Evolutionary conservation across 2,797 vertebrate genomes (phyloP), one percentile per base, ranked within the genome.

Genomic region (Crocidura indochinensis): DNA sequence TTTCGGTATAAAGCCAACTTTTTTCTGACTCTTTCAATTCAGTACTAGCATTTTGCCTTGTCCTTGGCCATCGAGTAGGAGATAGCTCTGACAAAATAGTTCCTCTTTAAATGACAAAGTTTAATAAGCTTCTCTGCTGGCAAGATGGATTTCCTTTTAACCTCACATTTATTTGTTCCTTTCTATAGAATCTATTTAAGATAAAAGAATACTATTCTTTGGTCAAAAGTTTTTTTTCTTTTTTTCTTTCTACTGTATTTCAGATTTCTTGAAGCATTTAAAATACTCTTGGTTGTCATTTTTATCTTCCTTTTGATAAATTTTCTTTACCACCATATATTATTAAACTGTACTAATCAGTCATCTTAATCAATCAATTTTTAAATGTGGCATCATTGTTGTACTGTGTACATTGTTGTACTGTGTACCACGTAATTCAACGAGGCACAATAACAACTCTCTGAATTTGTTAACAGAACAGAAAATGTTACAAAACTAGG

Each of bases 401-500:
- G 5, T 27, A 2, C 9, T 7, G 22, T 84, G 17, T 49, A 19
- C 26, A 87, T 80, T 69, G 44, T 79, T 79, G 5, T 27, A 2
- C 9, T 7, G 22, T 84, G 17, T 49, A 19, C 26, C 44, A 77
- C 82, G 31, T 49, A 44, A 90, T 15, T 72, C 68, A 73, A 94
- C 14, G 65, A 91, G 91, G 24, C 0, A 15, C 60, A 49, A 67
- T n/a, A 56, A 60, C n/a, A 67, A 8, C 10, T 2, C 24, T 80
- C 26, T 84, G 75, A 72, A 53, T 92, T 76, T 92, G 79, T 87
- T 81, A 88, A 44, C 12, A 7, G 67, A 86, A 74, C 0, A 76
- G 26, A 6, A 27, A 77, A 19, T 11, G 51, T 44, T 44, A 22
- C 15, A 67, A 81, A 84, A 68, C 17, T 8, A 79, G 17, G 15